A percentile compares a stretch with the other conserved stretches of the same genome.
These are phyloP conservation scores for Leptinotarsa texana DNA, from an alignment of 1,140 invertebrate species.

Conservation along the genomic window DNA sequence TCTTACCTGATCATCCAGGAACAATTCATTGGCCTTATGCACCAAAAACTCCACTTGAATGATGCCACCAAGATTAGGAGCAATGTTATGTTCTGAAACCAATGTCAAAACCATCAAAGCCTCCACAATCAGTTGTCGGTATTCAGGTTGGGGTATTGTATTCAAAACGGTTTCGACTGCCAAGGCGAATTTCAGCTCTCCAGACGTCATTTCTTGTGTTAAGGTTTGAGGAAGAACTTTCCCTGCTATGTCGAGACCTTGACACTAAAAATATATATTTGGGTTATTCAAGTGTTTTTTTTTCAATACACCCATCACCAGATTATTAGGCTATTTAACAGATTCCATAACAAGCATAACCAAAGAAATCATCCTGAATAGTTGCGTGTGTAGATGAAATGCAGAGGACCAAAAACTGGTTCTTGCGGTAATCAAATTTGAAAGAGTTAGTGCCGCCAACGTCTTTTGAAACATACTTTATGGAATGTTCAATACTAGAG, in stretches of 20 bases:
- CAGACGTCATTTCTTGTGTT: slow-evolving; percentile 97
- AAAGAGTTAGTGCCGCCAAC: too few relatives aligned
- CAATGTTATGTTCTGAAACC: slow-evolving; percentile 86
- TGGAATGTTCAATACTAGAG: too few relatives aligned
- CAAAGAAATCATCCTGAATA: too few relatives aligned
- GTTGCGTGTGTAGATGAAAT: too few relatives aligned
- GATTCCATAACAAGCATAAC: too few relatives aligned
- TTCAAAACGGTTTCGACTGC: slow-evolving; percentile 98
- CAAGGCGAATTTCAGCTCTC: slow-evolving; percentile 97
- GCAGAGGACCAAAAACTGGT: background rate
- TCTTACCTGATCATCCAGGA: slow-evolving; percentile 92
- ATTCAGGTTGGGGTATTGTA: slow-evolving; percentile 96
- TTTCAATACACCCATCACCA: too few relatives aligned
- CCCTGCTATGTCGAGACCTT: slow-evolving; percentile 88
- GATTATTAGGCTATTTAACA: too few relatives aligned
- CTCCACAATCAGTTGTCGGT: slow-evolving; percentile 96
- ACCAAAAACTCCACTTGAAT: slow-evolving; percentile 93
- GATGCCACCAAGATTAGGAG: slow-evolving; percentile 73
- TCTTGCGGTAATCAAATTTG: background rate
- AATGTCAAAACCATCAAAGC: slow-evolving; percentile 94
- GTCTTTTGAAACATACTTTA: too few relatives aligned
- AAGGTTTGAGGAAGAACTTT: slow-evolving; percentile 86
- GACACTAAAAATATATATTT: slow-evolving; percentile 68
- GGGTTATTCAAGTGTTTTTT: background rate
- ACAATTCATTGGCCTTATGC: slow-evolving; percentile 91